A percentile compares a stretch with the other conserved stretches of the same genome.
Conservation (phyloP, 2,797 vertebrate species). For the Chelon labrosus region DNA sequence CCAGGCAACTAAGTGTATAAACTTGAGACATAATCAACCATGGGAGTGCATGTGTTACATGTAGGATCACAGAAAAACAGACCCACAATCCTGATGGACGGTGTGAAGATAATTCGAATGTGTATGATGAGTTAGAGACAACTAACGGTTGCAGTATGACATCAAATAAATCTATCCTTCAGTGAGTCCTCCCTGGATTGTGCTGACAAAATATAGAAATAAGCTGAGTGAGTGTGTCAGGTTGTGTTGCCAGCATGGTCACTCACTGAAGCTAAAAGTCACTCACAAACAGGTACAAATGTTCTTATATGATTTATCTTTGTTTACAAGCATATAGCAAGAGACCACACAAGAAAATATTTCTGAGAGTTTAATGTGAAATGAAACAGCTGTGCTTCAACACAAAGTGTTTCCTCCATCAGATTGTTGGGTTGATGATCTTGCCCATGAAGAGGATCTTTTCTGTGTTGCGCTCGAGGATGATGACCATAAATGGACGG, state of each 20-base stretch:
- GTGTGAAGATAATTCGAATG: too few species aligned
- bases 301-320: too few species aligned
- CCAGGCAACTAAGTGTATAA: slow-evolving; percentile 71
- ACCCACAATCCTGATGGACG: too few species aligned
- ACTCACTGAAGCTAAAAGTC: too few species aligned
- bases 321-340: slow-evolving; percentile 5
- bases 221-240: slow-evolving; percentile 27
- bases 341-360: slow-evolving; percentile 7
- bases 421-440: slow-evolving; percentile 77
- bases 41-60: slow-evolving; percentile 33
- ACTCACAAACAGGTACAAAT: too few species aligned
- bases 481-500: slow-evolving; percentile 88
- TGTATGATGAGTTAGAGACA: too few species aligned
- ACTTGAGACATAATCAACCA: too few species aligned
- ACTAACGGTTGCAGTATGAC: too few species aligned
- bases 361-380: slow-evolving; percentile 26
- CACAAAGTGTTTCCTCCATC: slow-evolving; percentile 36
- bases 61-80: slow-evolving; percentile 33
- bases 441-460: slow-evolving; percentile 79
- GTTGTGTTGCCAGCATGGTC: slow-evolving; percentile 35
- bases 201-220: slow-evolving; percentile 49
- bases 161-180: slow-evolving; percentile 26
- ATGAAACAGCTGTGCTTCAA: slow-evolving; percentile 7
- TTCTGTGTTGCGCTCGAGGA: slow-evolving; percentile 83
- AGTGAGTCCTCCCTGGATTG: slow-evolving; percentile 29